Evolutionary conservation across 1,140 invertebrate genomes (phyloP), one percentile per base, ranked within the genome.

Genomic region (Penaeus indicus): DNA sequence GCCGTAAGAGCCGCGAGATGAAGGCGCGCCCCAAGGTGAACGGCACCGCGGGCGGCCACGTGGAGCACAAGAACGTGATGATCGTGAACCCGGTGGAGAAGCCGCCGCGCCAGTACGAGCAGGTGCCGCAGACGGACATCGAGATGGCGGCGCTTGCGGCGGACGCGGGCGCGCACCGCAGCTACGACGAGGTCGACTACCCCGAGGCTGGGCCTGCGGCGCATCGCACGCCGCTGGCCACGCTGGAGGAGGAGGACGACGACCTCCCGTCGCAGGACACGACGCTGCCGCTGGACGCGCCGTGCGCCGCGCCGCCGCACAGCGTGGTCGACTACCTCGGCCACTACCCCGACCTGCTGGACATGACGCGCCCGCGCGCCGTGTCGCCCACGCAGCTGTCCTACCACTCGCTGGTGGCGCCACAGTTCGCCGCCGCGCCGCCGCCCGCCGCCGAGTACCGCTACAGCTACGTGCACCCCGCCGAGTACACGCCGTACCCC

Each of bases 321-420:
- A 64, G 27, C 95, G 21, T 94, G 95, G 2, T 95, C 94, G 21
- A 94, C 94, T 89, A 90, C 64, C 64, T 85, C 61, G 78, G 79
- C 62, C 91, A 91, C 32, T 97, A 96, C 93, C 96, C 96, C 54
- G 96, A 97, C 92, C 92, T 97, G 22, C 93, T 97, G 77, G 96
- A 97, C 92, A 96, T 96, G 85, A 93, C 95, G 69, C 92, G 95
- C 90, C 93, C 93, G 90, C 95, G 95, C 81, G 96, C 95, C 16
- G 94, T 94, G 83, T 90, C 90, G 11, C 87, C 86, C 25, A 89
- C 89, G 21, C 90, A 91, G 84, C 67, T 90, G 19, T 84, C 90
- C 11, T 87, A 91, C 77, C 89, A 90, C 42, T 86, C 88, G 32
- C 85, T 89, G 42, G 72, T 84, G 22, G 82, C 85, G 32, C 86